Base-by-base conservation (phyloP, 92 coral and sea anemone genomes). In the Palythoa grandis region DNA sequence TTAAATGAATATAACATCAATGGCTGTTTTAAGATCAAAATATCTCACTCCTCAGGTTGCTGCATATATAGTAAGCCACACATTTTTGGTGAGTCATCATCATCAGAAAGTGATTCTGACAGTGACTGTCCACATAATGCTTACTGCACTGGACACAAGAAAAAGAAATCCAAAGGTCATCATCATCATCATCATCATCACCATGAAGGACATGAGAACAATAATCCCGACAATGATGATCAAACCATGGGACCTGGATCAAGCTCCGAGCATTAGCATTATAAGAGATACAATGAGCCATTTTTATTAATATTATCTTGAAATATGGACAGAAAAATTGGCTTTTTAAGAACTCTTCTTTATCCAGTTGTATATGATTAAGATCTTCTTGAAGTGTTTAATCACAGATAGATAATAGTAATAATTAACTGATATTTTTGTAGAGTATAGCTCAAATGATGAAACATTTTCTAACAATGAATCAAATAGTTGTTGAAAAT, bases 61-160 rank as follows among this genome's bases (percentile, higher is more conserved):
- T 96, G 99, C 90, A 94, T 96, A 66, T 96, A 96, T 78, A 89
- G 93, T 53, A 96, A 96, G 86, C 99, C 99, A 19, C 93, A 90
- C 74, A 85, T 88, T 53, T 96, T 96, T 95, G 99, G 98, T 68
- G 99, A 96, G 66, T 96, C 98, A 3, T 93, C 95, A 24, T 94
- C 98, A 80, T 91, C 94, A 43, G 99, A 96, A 70, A 94, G 98
- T 92, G 99, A 95, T 76, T 91, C 95, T 12, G 98, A 95, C 82
- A 96, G 92, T 70, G 94, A 90, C 38, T 93, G 94, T 63, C 40
- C 83, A 7, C 99, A 95, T 76, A 96, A 96, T 86, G 92, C 99
- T 1, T 96, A 96, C 87, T 96, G 99, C 76, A 91, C 98, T 16
- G 99, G 99, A 12, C 99, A 95, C 86, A 96, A 93, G 84, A 94